These are phyloP conservation scores for Dasyprocta punctata DNA, from an alignment of 2,113 vertebrate species.

Conservation along the genomic window DNA sequence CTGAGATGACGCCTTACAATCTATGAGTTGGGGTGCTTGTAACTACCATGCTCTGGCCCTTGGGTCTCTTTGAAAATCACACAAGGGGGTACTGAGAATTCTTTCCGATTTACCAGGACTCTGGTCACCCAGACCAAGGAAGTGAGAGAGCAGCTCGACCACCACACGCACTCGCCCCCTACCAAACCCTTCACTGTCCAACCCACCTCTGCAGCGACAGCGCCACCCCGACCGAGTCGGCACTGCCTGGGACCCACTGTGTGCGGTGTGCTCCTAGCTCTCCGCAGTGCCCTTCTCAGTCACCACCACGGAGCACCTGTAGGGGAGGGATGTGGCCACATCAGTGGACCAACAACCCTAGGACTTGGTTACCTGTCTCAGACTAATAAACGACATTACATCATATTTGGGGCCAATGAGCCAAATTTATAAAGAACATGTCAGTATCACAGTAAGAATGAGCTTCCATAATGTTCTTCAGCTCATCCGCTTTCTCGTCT, in stretches of 20 bases:
- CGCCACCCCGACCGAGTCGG: neutral
- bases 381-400: neutral
- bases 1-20: neutral
- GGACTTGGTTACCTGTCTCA: neutral
- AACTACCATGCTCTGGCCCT: neutral
- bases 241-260: rapidly evolving
- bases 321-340: neutral
- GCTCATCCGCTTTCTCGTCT: no score
- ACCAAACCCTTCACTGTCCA: neutral
- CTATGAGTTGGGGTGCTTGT: neutral
- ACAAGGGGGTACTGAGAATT: neutral
- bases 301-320: neutral
- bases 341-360: neutral
- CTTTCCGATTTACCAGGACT: neutral
- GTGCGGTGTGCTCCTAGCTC: no score
- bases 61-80: neutral
- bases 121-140: neutral
- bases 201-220: no score
- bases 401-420: neutral
- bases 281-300: neutral
- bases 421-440: neutral
- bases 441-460: neutral
- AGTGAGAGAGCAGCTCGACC: neutral
- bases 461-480: no score
- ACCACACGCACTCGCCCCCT: neutral